These are phyloP conservation scores for Caenorhabditis sp. DNA, from an alignment of 2,888 invertebrate species.

Conservation along the genomic window DNA sequence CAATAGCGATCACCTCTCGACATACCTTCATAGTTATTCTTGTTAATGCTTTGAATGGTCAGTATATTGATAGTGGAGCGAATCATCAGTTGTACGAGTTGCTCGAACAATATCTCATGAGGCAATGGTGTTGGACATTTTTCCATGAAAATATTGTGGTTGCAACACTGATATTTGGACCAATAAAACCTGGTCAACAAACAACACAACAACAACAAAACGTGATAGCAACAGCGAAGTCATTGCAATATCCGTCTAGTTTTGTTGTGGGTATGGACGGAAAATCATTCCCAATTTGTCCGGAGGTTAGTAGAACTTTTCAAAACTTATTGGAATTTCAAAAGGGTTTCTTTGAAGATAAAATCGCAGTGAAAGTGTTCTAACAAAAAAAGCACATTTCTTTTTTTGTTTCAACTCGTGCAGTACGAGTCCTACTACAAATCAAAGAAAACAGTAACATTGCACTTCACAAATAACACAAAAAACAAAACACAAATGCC, in stretches of 20 bases:
- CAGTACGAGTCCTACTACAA: too few species aligned
- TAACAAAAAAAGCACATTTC: too few species aligned
- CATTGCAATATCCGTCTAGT: constrained; percentile 13
- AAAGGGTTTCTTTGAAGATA: too few species aligned
- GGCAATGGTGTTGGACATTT: constrained; percentile 44
- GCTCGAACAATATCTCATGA: constrained; percentile 45
- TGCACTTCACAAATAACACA: too few species aligned
- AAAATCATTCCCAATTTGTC: constrained; percentile 43
- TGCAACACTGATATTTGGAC: constrained; percentile 4
- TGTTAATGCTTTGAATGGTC: constrained; percentile 4
- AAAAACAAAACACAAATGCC: too few species aligned
- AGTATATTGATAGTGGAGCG: constrained; percentile 9
- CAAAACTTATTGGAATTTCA: too few species aligned
- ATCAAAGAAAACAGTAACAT: too few species aligned
- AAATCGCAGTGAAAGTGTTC: too few species aligned
- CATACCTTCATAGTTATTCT: background rate
- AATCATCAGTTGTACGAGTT: constrained; percentile 44
- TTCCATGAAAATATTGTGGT: constrained; percentile 31
- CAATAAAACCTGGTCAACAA: background rate
- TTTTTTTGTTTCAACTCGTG: too few species aligned
- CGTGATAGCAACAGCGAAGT: background rate
- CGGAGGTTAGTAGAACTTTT: constrained; percentile 35
- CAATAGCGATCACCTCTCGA: background rate
- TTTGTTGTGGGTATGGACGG: constrained; percentile 23
- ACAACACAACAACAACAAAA: background rate